Evolutionary conservation across 2,888 invertebrate species (phyloP).

Genomic region (Ormyrus nitidulus): DNA sequence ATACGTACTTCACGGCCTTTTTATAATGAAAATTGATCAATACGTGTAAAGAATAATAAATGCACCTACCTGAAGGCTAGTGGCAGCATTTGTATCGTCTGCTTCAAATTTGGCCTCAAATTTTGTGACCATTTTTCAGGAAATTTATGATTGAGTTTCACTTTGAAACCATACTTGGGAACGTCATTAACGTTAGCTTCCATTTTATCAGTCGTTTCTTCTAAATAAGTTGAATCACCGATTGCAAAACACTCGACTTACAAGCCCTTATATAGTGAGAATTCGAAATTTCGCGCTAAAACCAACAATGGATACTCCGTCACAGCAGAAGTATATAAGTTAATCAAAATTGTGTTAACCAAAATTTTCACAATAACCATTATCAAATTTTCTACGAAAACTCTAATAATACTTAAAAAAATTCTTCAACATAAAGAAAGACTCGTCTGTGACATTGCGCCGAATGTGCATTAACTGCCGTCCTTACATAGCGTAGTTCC

Average conservation of each 20-base stretch:
- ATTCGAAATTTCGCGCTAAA: slow-evolving; percentile 21
- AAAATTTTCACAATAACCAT: too few species aligned
- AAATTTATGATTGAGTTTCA: slow-evolving; percentile 85
- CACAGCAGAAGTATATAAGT: background rate
- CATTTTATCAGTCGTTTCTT: slow-evolving; percentile 20
- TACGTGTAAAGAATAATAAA: background rate
- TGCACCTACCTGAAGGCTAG: slow-evolving; percentile 80
- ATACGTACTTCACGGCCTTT: too few species aligned
- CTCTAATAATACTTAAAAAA: too few species aligned
- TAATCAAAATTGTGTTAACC: too few species aligned
- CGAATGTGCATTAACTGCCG: too few species aligned
- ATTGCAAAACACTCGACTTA: background rate
- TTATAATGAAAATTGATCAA: too few species aligned
- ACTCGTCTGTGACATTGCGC: too few species aligned
- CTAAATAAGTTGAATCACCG: too few species aligned
- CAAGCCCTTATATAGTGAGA: background rate
- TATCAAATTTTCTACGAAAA: too few species aligned
- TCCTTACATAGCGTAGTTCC: too few species aligned
- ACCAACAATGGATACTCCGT: background rate
- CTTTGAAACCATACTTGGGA: slow-evolving; percentile 84
- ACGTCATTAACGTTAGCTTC: slow-evolving; percentile 63
- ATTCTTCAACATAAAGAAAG: too few species aligned
- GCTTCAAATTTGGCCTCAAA: slow-evolving; percentile 81
- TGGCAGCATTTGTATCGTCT: slow-evolving; percentile 84
- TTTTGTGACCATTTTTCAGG: slow-evolving; percentile 84